Conservation (phyloP, 2,888 invertebrate genomes). For the Scelioninae gen. 2 region DNA sequence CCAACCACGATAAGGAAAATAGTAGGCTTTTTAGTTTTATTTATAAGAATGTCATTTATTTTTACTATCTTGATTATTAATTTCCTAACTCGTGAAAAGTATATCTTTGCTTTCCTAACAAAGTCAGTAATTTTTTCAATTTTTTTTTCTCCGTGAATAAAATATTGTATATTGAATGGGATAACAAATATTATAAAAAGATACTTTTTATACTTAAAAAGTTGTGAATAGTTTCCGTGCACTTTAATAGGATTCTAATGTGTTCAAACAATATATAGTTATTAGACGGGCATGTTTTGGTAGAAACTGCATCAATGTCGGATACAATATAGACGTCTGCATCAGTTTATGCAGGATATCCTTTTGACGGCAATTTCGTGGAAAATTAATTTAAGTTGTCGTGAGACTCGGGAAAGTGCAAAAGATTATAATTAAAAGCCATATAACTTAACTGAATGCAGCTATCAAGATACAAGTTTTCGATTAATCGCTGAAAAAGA, state of each 20-base stretch:
- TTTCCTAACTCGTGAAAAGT: too few species aligned
- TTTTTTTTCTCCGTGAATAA: too few species aligned
- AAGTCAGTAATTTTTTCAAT: too few species aligned
- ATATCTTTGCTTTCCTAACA: too few species aligned
- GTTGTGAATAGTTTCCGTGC: conserved; percentile 25
- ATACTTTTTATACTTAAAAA: too few species aligned
- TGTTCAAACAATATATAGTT: conserved; percentile 7
- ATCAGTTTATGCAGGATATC: conserved; percentile 12
- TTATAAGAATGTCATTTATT: too few species aligned
- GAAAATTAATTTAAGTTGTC: conserved; percentile 16
- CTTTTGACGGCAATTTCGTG: conserved; percentile 20
- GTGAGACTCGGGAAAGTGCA: neutral
- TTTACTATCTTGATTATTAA: too few species aligned
- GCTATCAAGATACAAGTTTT: too few species aligned
- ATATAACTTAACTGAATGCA: neutral
- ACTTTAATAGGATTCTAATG: conserved; percentile 38
- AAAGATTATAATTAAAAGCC: conserved; percentile 11
- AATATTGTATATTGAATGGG: too few species aligned
- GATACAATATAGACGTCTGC: conserved; percentile 12
- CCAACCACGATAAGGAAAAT: too few species aligned
- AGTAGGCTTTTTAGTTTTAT: too few species aligned
- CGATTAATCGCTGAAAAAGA: neutral
- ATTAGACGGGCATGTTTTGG: conserved; percentile 27
- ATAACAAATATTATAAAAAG: too few species aligned
- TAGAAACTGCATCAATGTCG: conserved; percentile 27